These are phyloP conservation scores for Cariama cristata DNA, from an alignment of 2,113 vertebrate species.

Conservation along the genomic window DNA sequence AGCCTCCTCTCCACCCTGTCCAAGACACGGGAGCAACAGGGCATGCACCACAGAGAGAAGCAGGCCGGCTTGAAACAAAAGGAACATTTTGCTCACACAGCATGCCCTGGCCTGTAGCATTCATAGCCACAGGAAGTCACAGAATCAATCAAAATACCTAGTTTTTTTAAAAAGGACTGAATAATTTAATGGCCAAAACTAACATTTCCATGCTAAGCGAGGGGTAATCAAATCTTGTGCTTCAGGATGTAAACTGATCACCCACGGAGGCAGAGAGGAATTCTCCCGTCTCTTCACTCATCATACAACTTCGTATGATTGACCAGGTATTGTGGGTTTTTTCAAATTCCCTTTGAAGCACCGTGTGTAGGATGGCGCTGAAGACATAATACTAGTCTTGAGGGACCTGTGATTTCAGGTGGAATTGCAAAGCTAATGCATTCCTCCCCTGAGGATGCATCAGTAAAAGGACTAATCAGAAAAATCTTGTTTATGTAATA, in stretches of 20 bases:
- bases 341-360: background rate
- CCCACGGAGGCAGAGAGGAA: background rate
- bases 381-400: background rate
- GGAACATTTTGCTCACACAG: slow-evolving; percentile 53
- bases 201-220: background rate
- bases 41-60: background rate
- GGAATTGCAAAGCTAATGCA: background rate
- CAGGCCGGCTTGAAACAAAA: slow-evolving; percentile 17
- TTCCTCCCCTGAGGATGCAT: background rate
- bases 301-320: background rate
- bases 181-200: slow-evolving; percentile 49
- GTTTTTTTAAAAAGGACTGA: background rate
- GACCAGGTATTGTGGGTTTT: background rate
- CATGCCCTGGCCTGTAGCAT: background rate
- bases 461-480: background rate
- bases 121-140: slow-evolving; percentile 32
- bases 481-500: background rate
- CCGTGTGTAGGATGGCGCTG: background rate
- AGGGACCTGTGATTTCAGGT: background rate
- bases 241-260: slow-evolving; percentile 43
- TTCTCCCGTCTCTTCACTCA: slow-evolving; percentile 15
- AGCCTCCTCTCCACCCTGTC: background rate
- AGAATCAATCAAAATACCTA: background rate
- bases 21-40: background rate
- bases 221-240: slow-evolving; percentile 41